Evolutionary conservation across 2,113 vertebrate species (phyloP).

Genomic region (Indicator maculatus): DNA sequence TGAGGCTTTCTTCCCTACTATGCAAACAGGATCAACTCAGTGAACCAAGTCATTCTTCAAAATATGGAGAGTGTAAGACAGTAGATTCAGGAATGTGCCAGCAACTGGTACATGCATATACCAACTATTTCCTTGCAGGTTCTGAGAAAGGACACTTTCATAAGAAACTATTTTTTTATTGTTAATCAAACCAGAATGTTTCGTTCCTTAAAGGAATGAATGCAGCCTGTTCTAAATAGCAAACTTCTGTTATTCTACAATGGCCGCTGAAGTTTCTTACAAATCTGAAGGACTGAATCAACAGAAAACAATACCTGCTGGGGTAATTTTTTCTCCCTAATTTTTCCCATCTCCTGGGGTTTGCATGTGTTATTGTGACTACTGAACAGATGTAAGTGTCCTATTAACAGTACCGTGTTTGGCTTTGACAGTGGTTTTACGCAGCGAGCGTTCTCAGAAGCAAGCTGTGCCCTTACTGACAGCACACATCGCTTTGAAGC

Average conservation of each 20-base stretch:
- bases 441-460: neutral
- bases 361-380: neutral
- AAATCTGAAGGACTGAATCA: neutral
- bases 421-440: neutral
- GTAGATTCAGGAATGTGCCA: neutral
- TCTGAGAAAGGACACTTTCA: neutral
- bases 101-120: neutral
- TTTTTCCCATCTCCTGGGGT: neutral
- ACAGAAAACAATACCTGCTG: constrained; percentile 2
- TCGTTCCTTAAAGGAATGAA: constrained; percentile 6
- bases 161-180: neutral
- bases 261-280: neutral
- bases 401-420: neutral
- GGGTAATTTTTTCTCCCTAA: neutral
- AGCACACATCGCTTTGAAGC: fast-evolving
- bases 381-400: neutral
- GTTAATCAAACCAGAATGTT: constrained; percentile 51
- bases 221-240: fast-evolving
- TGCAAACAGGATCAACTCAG: neutral
- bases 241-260: neutral
- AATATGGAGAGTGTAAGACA: neutral
- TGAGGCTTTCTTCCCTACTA: constrained; percentile 35
- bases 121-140: neutral
- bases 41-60: neutral
- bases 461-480: neutral